phyloP scores from a whole-genome alignment of 2,888 invertebrate species.

The Pseudococcus viburni region DNA sequence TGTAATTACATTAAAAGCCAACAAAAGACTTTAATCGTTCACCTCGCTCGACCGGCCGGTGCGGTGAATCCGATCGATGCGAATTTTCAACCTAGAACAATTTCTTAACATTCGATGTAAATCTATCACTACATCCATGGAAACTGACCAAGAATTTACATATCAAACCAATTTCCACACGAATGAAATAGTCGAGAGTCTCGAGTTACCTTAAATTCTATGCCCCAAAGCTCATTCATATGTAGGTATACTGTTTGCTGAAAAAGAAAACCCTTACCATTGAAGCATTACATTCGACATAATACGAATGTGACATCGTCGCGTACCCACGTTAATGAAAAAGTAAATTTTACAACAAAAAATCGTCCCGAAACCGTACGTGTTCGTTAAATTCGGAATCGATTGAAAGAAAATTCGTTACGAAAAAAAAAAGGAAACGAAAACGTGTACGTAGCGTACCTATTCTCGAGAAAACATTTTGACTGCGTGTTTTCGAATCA shows the following conservation, averaged over 20 bases:
- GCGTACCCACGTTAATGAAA: not conserved
- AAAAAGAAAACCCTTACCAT: not conserved
- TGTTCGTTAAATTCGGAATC: not conserved
- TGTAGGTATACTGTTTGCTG: not conserved
- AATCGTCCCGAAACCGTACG: not conserved
- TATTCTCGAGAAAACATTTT: too few relatives aligned
- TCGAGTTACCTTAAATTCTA: not conserved
- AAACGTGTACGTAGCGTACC: not conserved
- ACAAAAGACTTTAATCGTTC: slow-evolving; percentile 8
- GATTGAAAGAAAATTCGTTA: not conserved
- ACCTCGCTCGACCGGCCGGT: not conserved
- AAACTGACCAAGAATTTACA: not conserved
- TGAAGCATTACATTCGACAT: not conserved
- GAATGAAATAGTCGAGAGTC: not conserved
- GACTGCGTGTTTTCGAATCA: too few relatives aligned
- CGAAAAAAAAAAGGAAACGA: not conserved
- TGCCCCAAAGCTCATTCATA: slow-evolving; percentile 16
- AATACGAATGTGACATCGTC: not conserved
- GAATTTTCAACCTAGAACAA: not conserved
- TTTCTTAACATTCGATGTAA: not conserved
- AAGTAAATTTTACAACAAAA: not conserved
- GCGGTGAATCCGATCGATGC: slow-evolving; percentile 9
- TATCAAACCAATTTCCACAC: slow-evolving; percentile 13
- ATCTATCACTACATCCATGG: not conserved
- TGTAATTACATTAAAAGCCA: slow-evolving; percentile 50